Evolutionary conservation across 1,140 invertebrate species (phyloP).

Genomic region (Cylas formicarius): DNA sequence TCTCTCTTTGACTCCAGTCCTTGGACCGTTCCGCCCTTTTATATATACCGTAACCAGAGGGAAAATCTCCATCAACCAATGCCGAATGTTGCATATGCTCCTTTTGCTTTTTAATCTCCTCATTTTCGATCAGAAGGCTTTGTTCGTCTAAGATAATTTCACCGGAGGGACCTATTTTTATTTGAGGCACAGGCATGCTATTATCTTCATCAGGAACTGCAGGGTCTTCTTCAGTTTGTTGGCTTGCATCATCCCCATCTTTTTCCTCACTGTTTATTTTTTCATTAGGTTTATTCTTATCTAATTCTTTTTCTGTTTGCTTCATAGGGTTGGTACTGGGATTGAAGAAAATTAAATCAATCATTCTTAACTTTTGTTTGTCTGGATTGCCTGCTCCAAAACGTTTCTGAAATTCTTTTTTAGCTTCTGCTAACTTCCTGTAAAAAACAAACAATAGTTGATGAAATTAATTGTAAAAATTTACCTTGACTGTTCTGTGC

Average conservation of each 20-base stretch:
- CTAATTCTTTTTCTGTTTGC: constrained; percentile 22
- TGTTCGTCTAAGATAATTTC: constrained; percentile 80
- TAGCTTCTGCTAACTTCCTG: constrained; percentile 47
- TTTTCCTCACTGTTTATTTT: constrained; percentile 13
- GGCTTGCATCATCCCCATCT: constrained; percentile 13
- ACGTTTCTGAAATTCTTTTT: constrained; percentile 52
- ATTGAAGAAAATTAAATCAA: constrained; percentile 86
- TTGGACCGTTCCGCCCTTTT: constrained; percentile 54
- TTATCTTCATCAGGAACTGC: constrained; percentile 43
- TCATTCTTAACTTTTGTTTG: constrained; percentile 71
- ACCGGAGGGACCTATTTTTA: constrained; percentile 83
- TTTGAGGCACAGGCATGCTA: constrained; percentile 66
- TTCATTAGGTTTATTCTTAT: background rate
- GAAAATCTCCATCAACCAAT: constrained; percentile 58
- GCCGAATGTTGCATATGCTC: constrained; percentile 57
- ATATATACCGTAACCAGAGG: constrained; percentile 55
- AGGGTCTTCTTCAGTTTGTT: constrained; percentile 32
- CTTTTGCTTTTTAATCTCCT: constrained; percentile 52
- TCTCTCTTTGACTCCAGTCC: constrained; percentile 65
- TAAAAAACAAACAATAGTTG: no score
- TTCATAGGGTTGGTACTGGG: constrained; percentile 63
- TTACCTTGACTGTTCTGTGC: constrained; percentile 46
- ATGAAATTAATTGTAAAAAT: no score
- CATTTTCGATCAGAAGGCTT: constrained; percentile 74
- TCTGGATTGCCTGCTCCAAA: constrained; percentile 53